Base-by-base conservation (phyloP, 2,888 invertebrate genomes). In the Orchestes rusci region DNA sequence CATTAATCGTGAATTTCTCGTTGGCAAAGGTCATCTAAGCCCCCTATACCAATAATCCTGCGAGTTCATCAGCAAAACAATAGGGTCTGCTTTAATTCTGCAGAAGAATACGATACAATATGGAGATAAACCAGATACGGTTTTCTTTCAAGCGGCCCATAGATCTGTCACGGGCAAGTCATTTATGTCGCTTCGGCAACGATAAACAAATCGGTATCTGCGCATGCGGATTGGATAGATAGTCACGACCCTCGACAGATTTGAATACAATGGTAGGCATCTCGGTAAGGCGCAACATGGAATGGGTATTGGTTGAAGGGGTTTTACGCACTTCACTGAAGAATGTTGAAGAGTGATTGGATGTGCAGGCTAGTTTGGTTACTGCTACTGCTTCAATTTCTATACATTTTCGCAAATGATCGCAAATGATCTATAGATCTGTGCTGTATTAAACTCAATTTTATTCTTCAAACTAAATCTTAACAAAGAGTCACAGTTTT, bases 141-240 rank as follows among this genome's bases (percentile, higher is more conserved):
- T 61, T 56, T 56, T 53, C 56, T 57, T 61, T 60, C 60, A 56
- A 55, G 60, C 59, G 58, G 53, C 55, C 65, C 59, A 65, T 66
- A 65, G 64, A 65, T 66, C 65, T 66, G 67, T 67, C 67, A 65
- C 57, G 56, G 57, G 58, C 53, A 60, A 65, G 64, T 66, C 68
- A 65, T 66, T 68, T 68, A 68, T 66, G 66, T 63, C 64, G 60
- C 52, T 50, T 53, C 52, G 51, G 51, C 57, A 7, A 61, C 62
- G 62, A 66, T 67, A 66, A 67, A 65, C 65, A 66, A 65, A 66
- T 65, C 63, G 63, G 59, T 60, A 66, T 66, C 66, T 60, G 64
- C 64, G 65, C 65, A 65, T 62, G 63, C 63, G 62, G 56, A 58
- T 53, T 44, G 41, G 36, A 38, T 19, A 12, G 23, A 10, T 33